Percentiles rank a stretch among this genome's conserved stretches.
Conservation (phyloP, 2,797 vertebrate species). For the Tadarida brasiliensis region DNA sequence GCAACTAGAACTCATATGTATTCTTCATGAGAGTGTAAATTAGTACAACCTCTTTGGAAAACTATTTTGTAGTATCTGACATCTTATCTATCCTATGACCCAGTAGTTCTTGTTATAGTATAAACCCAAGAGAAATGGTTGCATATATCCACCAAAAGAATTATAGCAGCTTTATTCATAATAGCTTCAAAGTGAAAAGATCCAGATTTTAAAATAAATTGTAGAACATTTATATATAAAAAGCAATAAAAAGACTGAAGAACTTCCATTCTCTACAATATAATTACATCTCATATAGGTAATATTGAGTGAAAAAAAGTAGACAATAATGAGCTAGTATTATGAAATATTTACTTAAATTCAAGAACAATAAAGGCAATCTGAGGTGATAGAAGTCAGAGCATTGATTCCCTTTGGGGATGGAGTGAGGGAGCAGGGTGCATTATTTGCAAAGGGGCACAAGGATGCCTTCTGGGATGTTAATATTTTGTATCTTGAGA, state of each 20-base stretch:
- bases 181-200: not conserved
- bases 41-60: not conserved
- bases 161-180: slow-evolving; percentile 1
- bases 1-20: not conserved
- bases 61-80: not conserved
- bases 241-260: not conserved
- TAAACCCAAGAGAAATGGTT: not conserved
- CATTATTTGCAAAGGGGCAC: not conserved
- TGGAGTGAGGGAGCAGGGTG: not conserved
- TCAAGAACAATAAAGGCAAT: slow-evolving; percentile 7
- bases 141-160: not conserved
- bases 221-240: not conserved
- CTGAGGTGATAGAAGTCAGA: not conserved
- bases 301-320: not conserved
- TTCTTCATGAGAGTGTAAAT: not conserved
- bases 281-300: not conserved
- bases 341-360: not conserved
- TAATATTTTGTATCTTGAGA: not conserved
- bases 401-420: not conserved
- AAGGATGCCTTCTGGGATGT: not conserved
- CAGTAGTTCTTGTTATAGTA: not conserved
- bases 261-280: not conserved
- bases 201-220: not conserved
- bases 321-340: not conserved
- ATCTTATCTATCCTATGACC: not conserved